Percentiles rank a stretch among this genome's conserved stretches.
Evolutionary conservation across 2,888 invertebrate species (phyloP).

Genomic region (Notocelia uddmanniana): DNA sequence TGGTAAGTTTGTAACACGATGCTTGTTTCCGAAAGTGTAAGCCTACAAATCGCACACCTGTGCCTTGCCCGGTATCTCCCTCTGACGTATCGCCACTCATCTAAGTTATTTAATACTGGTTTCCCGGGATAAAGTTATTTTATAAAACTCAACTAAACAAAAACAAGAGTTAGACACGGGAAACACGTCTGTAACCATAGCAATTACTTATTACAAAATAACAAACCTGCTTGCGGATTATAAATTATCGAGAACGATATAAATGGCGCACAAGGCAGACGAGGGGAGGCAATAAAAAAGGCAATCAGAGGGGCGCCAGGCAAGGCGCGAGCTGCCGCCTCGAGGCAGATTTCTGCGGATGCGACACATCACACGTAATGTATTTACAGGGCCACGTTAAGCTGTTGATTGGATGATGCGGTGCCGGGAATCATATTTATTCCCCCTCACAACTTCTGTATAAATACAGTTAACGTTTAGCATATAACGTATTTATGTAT

Average conservation of each 20-base stretch:
- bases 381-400: conserved; percentile 60
- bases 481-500: background rate
- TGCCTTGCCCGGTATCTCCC: background rate
- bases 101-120: background rate
- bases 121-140: too few species aligned
- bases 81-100: too few species aligned
- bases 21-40: conserved; percentile 15
- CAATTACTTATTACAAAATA: conserved; percentile 42
- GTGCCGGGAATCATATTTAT: conserved; percentile 55
- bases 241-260: conserved; percentile 44
- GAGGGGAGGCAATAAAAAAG: conserved; percentile 66
- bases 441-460: conserved; percentile 46
- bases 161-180: conserved; percentile 10
- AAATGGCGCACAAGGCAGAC: conserved; percentile 56
- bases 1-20: conserved; percentile 20
- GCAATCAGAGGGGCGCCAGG: conserved; percentile 61
- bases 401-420: conserved; percentile 64
- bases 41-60: conserved; percentile 27
- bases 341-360: conserved; percentile 58
- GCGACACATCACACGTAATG: conserved; percentile 61
- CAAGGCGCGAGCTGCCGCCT: conserved; percentile 34
- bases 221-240: conserved; percentile 39
- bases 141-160: conserved; percentile 18
- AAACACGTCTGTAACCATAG: conserved; percentile 18
- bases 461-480: conserved; percentile 14